phyloP scores from a whole-genome alignment of 2,888 invertebrate genomes.

The Pasiphila rectangulata region DNA sequence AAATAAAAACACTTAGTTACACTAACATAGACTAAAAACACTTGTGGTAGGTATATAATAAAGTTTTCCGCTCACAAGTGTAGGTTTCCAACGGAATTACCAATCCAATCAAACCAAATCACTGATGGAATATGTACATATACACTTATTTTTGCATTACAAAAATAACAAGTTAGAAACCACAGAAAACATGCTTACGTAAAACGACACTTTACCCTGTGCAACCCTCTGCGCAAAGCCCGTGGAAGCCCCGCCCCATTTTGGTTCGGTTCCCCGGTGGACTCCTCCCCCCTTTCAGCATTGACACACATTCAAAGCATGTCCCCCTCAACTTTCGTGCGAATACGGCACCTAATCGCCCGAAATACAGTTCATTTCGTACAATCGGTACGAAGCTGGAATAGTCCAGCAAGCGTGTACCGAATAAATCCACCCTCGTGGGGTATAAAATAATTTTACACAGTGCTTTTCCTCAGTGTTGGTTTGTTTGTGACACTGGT shows the following conservation, averaged over 20 bases:
- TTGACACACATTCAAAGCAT: slow-evolving; percentile 36
- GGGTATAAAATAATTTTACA: slow-evolving; percentile 60
- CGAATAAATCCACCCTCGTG: slow-evolving; percentile 49
- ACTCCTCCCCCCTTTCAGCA: slow-evolving; percentile 52
- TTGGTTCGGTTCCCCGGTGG: slow-evolving; percentile 32
- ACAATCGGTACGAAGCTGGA: no score
- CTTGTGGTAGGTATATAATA: no score
- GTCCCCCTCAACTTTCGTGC: not conserved
- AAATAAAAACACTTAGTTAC: no score
- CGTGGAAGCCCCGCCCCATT: slow-evolving; percentile 50
- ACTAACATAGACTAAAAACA: no score
- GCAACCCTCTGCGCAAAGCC: slow-evolving; percentile 20
- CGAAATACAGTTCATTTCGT: not conserved
- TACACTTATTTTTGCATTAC: no score
- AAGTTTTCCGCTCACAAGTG: no score
- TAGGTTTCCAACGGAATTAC: no score
- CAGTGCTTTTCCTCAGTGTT: slow-evolving; percentile 45
- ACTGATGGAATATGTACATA: no score
- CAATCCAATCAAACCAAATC: no score
- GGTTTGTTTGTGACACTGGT: slow-evolving; percentile 30
- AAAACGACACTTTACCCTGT: not conserved
- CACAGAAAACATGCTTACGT: no score
- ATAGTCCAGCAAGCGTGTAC: not conserved
- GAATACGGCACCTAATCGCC: not conserved
- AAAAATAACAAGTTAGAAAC: no score